phyloP scores from a whole-genome alignment of 2,797 vertebrate species.

The Echiichthys vipera region DNA sequence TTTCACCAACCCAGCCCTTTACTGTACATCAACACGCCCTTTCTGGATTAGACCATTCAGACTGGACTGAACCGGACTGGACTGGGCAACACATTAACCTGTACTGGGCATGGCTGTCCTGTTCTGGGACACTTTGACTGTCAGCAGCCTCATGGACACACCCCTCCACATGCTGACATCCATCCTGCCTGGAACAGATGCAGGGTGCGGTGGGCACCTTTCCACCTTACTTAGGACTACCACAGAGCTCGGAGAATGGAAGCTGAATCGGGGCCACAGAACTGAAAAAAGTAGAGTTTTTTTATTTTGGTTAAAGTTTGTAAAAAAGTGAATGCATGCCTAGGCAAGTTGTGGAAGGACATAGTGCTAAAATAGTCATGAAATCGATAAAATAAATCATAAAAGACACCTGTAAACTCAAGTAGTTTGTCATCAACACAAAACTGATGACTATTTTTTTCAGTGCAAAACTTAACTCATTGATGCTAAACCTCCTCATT shows the following conservation, averaged over 20 bases:
- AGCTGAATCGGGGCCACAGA: neutral
- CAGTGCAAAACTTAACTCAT: too few relatives aligned
- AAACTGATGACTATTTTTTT: neutral
- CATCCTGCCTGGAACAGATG: constrained; percentile 77
- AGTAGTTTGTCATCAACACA: neutral
- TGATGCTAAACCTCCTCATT: neutral
- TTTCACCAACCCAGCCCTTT: constrained; percentile 49
- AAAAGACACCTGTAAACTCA: too few relatives aligned
- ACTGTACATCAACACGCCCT: constrained; percentile 33
- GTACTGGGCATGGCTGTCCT: constrained; percentile 33
- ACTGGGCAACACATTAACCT: constrained; percentile 52
- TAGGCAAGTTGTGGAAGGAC: neutral
- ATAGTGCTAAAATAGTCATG: neutral
- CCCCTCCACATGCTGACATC: constrained; percentile 73
- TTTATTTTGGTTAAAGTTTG: neutral
- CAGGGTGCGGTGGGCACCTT: constrained; percentile 40
- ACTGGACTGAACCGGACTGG: constrained; percentile 37
- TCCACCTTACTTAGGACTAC: constrained; percentile 28
- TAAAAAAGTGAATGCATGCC: neutral
- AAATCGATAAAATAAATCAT: too few relatives aligned
- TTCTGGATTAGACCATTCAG: constrained; percentile 34
- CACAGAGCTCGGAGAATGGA: constrained; percentile 7
- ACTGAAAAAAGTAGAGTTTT: neutral
- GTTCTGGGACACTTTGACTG: constrained; percentile 71
- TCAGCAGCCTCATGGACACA: constrained; percentile 69